Conservation (phyloP, 2,888 invertebrate genomes). For the Therioaphis trifolii region DNA sequence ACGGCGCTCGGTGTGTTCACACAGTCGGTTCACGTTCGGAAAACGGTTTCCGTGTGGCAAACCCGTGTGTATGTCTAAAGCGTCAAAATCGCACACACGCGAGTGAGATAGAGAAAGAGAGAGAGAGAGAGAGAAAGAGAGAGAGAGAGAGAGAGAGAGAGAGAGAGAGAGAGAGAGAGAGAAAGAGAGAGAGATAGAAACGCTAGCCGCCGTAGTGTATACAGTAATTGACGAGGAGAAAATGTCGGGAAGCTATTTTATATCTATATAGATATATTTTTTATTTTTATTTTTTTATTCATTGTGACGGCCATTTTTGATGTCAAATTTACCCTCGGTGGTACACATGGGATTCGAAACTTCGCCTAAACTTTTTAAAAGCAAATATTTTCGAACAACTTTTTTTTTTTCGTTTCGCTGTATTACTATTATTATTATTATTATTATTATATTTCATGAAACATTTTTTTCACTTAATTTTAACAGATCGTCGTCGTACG, state of each 20-base stretch:
- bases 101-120: conserved; percentile 9
- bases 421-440: too few species aligned
- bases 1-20: not conserved
- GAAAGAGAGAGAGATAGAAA: too few species aligned
- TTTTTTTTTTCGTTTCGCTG: conserved; percentile 32
- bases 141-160: too few species aligned
- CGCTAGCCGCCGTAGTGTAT: not conserved
- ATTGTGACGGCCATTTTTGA: conserved; percentile 56
- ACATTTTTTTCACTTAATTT: not conserved
- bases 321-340: conserved; percentile 52
- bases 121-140: not conserved
- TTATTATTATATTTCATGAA: conserved; percentile 4
- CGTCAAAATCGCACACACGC: conserved; percentile 46
- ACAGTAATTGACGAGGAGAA: conserved; percentile 56
- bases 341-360: conserved; percentile 54
- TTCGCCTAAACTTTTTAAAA: conserved; percentile 57
- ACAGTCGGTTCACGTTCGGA: conserved; percentile 54
- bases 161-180: too few species aligned
- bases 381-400: conserved; percentile 47
- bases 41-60: conserved; percentile 57
- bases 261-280: too few species aligned
- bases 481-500: not conserved
- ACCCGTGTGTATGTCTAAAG: conserved; percentile 41
- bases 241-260: conserved; percentile 46
- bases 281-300: conserved; percentile 22